Evolutionary conservation across 2,113 vertebrate species (phyloP).

Genomic region (Syrrhaptes paradoxus): DNA sequence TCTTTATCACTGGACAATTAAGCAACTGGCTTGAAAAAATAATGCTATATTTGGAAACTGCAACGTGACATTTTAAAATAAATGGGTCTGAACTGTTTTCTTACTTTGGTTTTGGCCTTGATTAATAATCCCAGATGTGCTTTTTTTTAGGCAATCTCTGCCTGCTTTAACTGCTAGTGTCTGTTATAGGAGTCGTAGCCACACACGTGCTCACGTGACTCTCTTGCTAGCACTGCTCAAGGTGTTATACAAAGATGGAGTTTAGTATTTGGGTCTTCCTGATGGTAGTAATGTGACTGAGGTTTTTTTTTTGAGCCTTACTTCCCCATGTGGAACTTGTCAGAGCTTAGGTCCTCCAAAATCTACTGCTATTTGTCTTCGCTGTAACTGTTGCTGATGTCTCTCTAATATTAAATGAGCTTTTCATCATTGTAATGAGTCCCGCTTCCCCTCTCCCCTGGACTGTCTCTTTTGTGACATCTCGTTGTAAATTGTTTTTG

Average conservation of each 20-base stretch:
- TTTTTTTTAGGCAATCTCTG: background rate
- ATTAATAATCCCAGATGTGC: background rate
- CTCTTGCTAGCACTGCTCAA: accelerated
- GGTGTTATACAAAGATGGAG: background rate
- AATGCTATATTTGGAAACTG: background rate
- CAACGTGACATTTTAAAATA: background rate
- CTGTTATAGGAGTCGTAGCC: background rate
- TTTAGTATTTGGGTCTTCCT: background rate
- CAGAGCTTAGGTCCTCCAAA: background rate
- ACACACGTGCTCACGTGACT: accelerated
- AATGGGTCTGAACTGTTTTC: background rate
- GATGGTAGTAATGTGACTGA: background rate
- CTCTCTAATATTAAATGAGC: conserved; percentile 30
- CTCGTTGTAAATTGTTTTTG: background rate
- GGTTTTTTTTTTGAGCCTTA: background rate
- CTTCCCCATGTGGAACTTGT: background rate
- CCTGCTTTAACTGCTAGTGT: background rate
- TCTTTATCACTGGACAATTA: conserved; percentile 50
- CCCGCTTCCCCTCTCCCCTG: background rate
- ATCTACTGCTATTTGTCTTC: conserved; percentile 46
- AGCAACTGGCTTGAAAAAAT: conserved; percentile 21
- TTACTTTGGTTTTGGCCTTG: conserved; percentile 15
- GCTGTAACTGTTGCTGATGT: conserved; percentile 1
- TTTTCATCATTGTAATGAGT: background rate
- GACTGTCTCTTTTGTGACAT: background rate